Base-by-base conservation (phyloP, 2,888 invertebrate genomes). In the Microchrysa polita region DNA sequence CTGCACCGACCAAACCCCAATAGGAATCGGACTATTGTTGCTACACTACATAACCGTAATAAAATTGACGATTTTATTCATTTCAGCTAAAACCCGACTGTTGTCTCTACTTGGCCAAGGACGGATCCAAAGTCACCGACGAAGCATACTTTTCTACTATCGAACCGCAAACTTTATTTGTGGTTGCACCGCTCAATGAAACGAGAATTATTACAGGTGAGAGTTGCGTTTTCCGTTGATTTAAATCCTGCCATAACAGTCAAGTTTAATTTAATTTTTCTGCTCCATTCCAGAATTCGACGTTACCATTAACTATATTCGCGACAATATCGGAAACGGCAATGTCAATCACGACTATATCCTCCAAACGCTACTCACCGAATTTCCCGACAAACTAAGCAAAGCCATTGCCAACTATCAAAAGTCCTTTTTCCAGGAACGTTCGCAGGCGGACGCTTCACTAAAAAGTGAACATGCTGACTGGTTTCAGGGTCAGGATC, bases 131-230 rank as follows among this genome's bases (percentile, higher is more conserved):
- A 78, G 88, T 93, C 18, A 89, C 90, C 59, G 92, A 91, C 79
- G 92, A 94, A 78, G 92, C 92, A 42, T 95, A 94, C 82, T 90
- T 94, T 79, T 84, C 86, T 76, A 92, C 92, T 0, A 81, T 95
- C 72, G 90, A 92, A 65, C 85, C 92, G 0, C 94, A 95, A 82
- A 93, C 92, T 0, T 86, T 93, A 16, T 87, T 95, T 74, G 82
- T 88, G 59, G 85, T 85, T 72, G 81, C 80, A 1, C 81, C 82
- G 1, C 84, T 86, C 77, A 87, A 88, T 78, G 84, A 86, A 80
- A 88, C 89, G 84, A 87, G 88, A 82, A 88, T 88, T 82, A 89
- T 89, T 89, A 65, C 61, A 53, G 69, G 69, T 69, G 1, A 34
- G 27, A 53, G 40, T 69, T n/a, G n/a, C 2, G 5, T 34, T n/a